phyloP scores from a whole-genome alignment of 30 jellyfish, hydroid and myxozoan genomes.

The Mastigias papua region DNA sequence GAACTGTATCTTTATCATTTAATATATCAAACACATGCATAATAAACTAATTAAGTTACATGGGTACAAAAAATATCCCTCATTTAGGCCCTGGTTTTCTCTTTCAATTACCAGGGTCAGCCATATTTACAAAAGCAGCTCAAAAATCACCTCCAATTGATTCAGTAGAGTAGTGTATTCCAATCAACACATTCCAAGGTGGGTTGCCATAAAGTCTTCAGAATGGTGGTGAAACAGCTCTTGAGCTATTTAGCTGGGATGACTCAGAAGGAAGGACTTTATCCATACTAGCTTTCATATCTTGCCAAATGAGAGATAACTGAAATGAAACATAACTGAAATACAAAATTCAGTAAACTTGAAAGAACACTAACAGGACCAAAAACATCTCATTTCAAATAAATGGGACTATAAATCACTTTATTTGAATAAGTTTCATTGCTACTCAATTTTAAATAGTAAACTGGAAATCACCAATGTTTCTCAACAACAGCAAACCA shows the following conservation, averaged over 20 bases:
- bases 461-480: too few relatives aligned
- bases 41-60: background rate
- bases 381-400: too few relatives aligned
- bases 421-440: too few relatives aligned
- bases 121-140: background rate
- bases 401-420: too few relatives aligned
- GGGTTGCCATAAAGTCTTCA: background rate
- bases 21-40: background rate
- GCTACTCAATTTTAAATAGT: too few relatives aligned
- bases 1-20: too few relatives aligned
- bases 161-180: background rate
- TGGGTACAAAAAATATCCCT: background rate
- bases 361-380: too few relatives aligned
- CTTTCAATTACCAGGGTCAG: background rate
- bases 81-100: background rate
- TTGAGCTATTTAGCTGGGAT: slow-evolving; percentile 11
- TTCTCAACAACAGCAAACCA: too few relatives aligned
- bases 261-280: slow-evolving; percentile 20
- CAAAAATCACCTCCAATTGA: background rate
- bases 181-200: background rate
- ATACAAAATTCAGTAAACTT: too few relatives aligned
- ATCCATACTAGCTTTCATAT: slow-evolving; percentile 48
- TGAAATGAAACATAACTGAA: background rate
- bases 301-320: slow-evolving; percentile 71
- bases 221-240: slow-evolving; percentile 67